Evolutionary conservation across 1,140 invertebrate species (phyloP), one percentile per base, ranked within the genome.

Genomic region (Musca domestica): DNA sequence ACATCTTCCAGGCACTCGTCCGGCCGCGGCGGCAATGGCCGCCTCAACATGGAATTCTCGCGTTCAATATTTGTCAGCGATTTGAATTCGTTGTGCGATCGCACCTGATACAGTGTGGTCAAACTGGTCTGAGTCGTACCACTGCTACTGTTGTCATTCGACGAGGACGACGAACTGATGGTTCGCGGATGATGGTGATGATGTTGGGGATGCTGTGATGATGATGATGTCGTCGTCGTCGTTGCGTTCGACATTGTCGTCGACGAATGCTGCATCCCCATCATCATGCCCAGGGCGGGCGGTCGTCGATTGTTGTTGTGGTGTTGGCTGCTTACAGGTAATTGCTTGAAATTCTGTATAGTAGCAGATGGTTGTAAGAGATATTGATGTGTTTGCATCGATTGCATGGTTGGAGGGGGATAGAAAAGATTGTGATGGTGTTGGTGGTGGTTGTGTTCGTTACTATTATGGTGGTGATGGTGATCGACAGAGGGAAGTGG

Each of bases 71-170:
- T 51, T 34, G 30, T 61, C 17, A 61, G 34, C 6, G 25, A 54
- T 66, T 66, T 47, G 22, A 66, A 66, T 54, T 66, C 65, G n/a
- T 66, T 54, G 17, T 52, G 48, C 5, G 27, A 54, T 49, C 51
- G 47, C 22, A 64, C 52, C 22, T 64, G 68, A 69, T 66, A 69
- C 15, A 67, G 61, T 15, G 66, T 70, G 6, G 69, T 67, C 14
- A 70, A 47, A 22, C 65, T 67, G 9, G 69, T 70, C 14, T 66
- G 65, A 25, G 66, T 66, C 15, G 69, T 70, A n/a, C 69, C 49
- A 46, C 67, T 66, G 19, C 69, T 70, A 22, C 69, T 70, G 15
- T 70, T 66, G 27, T 70, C 66, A 6, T 66, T 70, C 30, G 66
- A 58, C 19, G 69, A 67, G 5, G 69, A 70, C 5, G 69, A 70